Base-by-base conservation (phyloP, 2,888 invertebrate genomes). In the Abrostola tripartita region DNA sequence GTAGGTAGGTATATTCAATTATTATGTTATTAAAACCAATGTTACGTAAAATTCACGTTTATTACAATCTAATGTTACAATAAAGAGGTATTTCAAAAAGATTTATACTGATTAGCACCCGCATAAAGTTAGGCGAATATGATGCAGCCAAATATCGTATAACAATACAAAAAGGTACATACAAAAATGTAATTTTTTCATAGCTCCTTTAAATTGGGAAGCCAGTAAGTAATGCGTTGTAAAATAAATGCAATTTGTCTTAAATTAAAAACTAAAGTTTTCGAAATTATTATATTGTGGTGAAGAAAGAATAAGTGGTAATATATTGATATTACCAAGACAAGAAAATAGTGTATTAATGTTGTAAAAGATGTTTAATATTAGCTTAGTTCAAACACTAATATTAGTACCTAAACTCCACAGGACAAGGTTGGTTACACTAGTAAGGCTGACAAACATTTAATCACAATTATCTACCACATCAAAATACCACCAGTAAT, bases 381-480 rank as follows among this genome's bases (percentile, higher is more conserved):
- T 47, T 47, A 24, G 24, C 44, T 24, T 47, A 47, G 0, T 40
- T n/a, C 7, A 40, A 47, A 44, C 47, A 11, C 42, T 59, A 41
- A 40, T 24, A 49, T 73, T 61, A 61, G 14, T 74, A 61, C 54
- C 36, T 47, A 40, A 40, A 40, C 7, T 40, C 10, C 7, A 70
- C 44, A 55, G 36, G 37, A 68, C 59, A 54, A 42, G 0, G 50
- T 41, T n/a, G 37, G 37, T 69, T 78, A 76, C 24, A 47, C 79
- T 78, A 79, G 68, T 78, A 79, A 78, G 76, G 79, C 79, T 76
- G 68, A 64, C 5, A 6, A 61, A 66, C 60, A 52, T 74, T 61
- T 44, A 7, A 42, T 50, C 52, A 68, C 40, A 54, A 49, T 52
- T 36, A 63, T 37, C 57, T 63, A 67, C 37, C 59, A 76, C 56